Evolutionary conservation across 1,140 invertebrate species (phyloP), one percentile per base, ranked within the genome.

Genomic region (Paramacrobiotus metropolitanus): DNA sequence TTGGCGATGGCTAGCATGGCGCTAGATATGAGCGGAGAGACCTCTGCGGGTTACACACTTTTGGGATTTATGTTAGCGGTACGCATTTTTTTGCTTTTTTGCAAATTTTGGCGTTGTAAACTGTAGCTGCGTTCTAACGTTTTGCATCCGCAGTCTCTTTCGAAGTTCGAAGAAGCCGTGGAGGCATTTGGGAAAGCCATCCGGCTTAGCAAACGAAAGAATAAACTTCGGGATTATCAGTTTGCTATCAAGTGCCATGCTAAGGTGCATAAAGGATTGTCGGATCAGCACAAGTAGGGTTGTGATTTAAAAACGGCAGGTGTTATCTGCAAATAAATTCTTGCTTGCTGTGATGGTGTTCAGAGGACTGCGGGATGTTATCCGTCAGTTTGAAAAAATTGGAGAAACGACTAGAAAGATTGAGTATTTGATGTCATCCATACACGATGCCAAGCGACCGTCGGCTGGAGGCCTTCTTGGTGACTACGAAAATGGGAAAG

Each of bases 1-100:
- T 81, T 83, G 18, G 79, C 85, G 62, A 75, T 90, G 59, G 75
- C 89, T 0, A 59, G 34, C 66, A 80, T 83, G 30, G 85, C 87
- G 1, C 77, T 87, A 29, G 84, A 87, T 68, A 81, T 87, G 68
- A 81, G 82, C 9, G 81, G 82, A 4, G 72, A 76, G 30, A 78
- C 48, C 4, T 4, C 48, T 9, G 48, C 15, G 9, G 48, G 4
- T 15, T 55, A 20, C 24, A 55, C 48, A 9, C 48, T 55, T 15
- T 20, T 24, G 15, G 48, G 48, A 20, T 24, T 55, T 24, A 55
- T 55, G 9, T 24, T 55, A 9, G 48, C 48, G 48, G 48, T 55
- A 28, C 9, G 48, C 24, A 20, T 28, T 9, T 40, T 40, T 9
- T n/a, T 9, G 9, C 34, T 40, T n/a, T 40, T n/a, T 40, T 40